Evolutionary conservation across 2,888 invertebrate species (phyloP).

Genomic region (Caenorhabditis doughertyi): DNA sequence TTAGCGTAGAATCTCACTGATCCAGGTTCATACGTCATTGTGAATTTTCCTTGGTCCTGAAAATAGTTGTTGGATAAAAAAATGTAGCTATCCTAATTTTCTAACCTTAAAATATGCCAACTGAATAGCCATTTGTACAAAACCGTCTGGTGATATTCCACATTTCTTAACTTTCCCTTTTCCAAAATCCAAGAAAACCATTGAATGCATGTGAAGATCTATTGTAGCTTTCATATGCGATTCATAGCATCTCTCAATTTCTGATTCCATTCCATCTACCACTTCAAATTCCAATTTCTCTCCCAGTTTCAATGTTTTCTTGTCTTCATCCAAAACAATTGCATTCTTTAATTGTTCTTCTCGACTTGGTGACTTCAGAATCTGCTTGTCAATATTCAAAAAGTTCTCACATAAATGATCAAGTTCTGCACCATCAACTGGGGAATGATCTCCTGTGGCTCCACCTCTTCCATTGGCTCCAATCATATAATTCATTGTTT

Average conservation of each 20-base stretch:
- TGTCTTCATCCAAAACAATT: constrained; percentile 51
- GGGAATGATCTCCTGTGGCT: constrained; percentile 79
- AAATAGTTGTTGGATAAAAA: constrained; percentile 81
- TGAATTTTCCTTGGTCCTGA: constrained; percentile 91
- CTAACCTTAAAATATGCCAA: constrained; percentile 88
- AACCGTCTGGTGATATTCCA: constrained; percentile 95
- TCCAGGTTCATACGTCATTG: constrained; percentile 97
- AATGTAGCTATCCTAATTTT: constrained; percentile 84
- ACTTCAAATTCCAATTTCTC: constrained; percentile 71
- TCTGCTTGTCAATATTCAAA: constrained; percentile 71
- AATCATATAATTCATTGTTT: constrained; percentile 77
- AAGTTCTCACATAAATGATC: constrained; percentile 80
- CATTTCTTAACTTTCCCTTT: constrained; percentile 91
- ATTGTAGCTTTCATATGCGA: constrained; percentile 39
- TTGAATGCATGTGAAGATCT: constrained; percentile 75
- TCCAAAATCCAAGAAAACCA: constrained; percentile 76
- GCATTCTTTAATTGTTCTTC: constrained; percentile 67
- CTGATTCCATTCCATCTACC: constrained; percentile 65
- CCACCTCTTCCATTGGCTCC: constrained; percentile 74
- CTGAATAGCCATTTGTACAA: constrained; percentile 95
- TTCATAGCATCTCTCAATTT: constrained; percentile 66
- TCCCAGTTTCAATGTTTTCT: constrained; percentile 65
- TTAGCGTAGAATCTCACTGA: constrained; percentile 96
- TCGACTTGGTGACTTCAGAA: constrained; percentile 65
- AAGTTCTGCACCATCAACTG: constrained; percentile 80